Evolutionary conservation across 2,888 invertebrate genomes (phyloP), one percentile per base, ranked within the genome.

Genomic region (Gisinianus flammeolus): DNA sequence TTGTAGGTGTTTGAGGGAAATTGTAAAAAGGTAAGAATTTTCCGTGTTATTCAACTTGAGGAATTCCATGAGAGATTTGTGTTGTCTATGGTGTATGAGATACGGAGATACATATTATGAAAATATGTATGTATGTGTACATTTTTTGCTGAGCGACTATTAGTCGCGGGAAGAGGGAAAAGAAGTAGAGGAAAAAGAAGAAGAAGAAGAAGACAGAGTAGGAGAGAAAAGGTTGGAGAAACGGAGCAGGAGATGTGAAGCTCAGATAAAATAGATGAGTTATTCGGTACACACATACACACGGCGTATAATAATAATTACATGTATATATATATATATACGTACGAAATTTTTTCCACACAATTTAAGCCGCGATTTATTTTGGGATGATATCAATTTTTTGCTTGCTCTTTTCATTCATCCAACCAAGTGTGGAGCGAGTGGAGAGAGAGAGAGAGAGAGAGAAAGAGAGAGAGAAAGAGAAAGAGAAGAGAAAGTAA

Each of bases 351-450:
- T 44, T 44, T 44, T 44, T 44, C 62, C 62, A 62, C 62, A 82
- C 84, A 83, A 84, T 84, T 84, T 83, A 84, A 83, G 83, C 83
- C 81, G 82, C 83, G 84, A 84, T 84, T 84, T 84, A 84, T 84
- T 82, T 79, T 80, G 76, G 83, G 82, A 83, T 82, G 84, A 84
- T 84, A 84, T 83, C 81, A 84, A 83, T 84, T 84, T 84, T 84
- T 84, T 84, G 81, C 81, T 72, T 80, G 67, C 72, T 76, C 76
- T 71, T 79, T 81, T 78, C 78, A 79, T 78, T 79, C 79, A 79
- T 77, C 72, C 78, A 76, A 73, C 79, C 74, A 66, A 71, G 78
- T 73, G 77, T 77, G 73, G 76, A 79, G 66, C 66, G n/a, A 35
- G 58, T 19, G 62, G 19, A 54, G 52, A 2, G 6, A 1, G 33